phyloP scores from a whole-genome alignment of 1,140 invertebrate species.

The Trichonephila inaurata region DNA sequence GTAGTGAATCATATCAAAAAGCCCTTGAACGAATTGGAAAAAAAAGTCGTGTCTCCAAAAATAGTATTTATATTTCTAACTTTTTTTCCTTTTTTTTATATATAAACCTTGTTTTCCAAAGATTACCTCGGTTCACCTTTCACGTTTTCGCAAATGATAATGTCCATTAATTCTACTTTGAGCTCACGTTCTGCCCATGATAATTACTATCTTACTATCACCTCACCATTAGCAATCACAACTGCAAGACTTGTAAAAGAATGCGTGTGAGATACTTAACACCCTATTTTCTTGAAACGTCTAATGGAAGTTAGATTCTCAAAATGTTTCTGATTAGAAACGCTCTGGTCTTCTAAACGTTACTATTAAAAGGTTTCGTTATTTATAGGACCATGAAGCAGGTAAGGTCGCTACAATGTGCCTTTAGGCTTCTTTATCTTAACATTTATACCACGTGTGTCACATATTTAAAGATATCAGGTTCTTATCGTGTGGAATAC shows the following conservation, averaged over 20 bases:
- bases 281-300: neutral
- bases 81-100: too few relatives aligned
- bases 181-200: neutral
- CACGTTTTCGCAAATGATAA: neutral
- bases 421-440: neutral
- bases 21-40: too few relatives aligned
- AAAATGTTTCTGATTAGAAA: neutral
- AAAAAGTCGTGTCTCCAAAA: too few relatives aligned
- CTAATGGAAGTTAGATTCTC: constrained; percentile 14
- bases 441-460: neutral
- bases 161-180: neutral
- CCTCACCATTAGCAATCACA: neutral
- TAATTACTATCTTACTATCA: constrained; percentile 26
- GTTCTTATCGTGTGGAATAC: too few relatives aligned
- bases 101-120: neutral
- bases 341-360: neutral
- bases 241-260: neutral
- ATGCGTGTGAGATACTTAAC: neutral
- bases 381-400: neutral
- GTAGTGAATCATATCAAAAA: too few relatives aligned
- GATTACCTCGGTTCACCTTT: neutral
- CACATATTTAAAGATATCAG: too few relatives aligned
- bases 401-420: neutral
- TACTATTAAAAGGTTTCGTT: neutral
- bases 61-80: too few relatives aligned